Percentiles rank a stretch among this genome's conserved stretches.
Evolutionary conservation across 2,888 invertebrate genomes (phyloP).

Genomic region (Dasysyrphus albostriatus): DNA sequence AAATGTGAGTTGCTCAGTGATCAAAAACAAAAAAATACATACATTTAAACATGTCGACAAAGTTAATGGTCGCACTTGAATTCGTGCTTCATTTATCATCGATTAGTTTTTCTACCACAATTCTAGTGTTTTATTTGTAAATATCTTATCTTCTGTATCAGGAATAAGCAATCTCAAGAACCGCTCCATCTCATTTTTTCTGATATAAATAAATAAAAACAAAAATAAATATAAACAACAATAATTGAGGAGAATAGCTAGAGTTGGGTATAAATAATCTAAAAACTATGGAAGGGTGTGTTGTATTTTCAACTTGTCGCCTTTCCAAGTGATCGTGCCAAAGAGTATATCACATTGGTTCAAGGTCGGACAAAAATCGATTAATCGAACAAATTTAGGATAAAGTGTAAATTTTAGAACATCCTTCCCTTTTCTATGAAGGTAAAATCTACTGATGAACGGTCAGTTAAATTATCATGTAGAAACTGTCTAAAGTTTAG

Average conservation of each 20-base stretch:
- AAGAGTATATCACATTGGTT: background rate
- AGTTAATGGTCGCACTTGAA: slow-evolving; percentile 48
- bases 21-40: background rate
- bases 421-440: too few species aligned
- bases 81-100: slow-evolving; percentile 29
- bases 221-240: slow-evolving; percentile 33
- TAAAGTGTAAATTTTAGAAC: too few species aligned
- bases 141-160: background rate
- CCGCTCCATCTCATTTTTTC: background rate
- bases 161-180: slow-evolving; percentile 54
- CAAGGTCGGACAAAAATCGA: background rate
- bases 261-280: background rate
- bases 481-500: too few species aligned
- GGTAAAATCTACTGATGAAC: too few species aligned
- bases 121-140: slow-evolving; percentile 24
- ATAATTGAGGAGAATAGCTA: slow-evolving; percentile 16
- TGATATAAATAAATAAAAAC: slow-evolving; percentile 24
- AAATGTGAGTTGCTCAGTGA: background rate
- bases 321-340: slow-evolving; percentile 21
- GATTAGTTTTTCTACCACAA: background rate
- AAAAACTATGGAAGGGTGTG: slow-evolving; percentile 26
- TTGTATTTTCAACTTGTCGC: slow-evolving; percentile 38
- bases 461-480: too few species aligned
- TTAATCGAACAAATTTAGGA: background rate
- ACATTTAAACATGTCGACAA: background rate